These are phyloP conservation scores for Azemiops feae DNA, from an alignment of 2,113 vertebrate species.

Conservation along the genomic window DNA sequence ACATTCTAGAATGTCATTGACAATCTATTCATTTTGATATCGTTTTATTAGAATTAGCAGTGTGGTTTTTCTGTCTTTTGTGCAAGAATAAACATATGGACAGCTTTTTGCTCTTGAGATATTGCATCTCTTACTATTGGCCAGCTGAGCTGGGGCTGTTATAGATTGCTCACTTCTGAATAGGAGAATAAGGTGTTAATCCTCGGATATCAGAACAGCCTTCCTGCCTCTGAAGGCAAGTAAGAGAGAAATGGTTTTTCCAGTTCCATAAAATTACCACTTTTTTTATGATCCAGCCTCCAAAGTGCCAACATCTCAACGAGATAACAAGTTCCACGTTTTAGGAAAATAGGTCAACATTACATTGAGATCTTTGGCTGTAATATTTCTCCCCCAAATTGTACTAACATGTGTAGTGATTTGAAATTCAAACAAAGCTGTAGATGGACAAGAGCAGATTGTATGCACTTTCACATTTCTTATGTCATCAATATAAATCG, in stretches of 20 bases:
- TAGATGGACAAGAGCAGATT: not conserved
- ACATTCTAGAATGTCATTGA: not conserved
- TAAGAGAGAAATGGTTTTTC: not conserved
- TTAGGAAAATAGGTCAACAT: not conserved
- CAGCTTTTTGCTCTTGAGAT: not conserved
- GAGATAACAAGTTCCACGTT: not conserved
- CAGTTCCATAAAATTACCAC: not conserved
- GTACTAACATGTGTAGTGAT: not conserved
- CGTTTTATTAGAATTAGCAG: constrained; percentile 8
- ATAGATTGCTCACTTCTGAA: not conserved
- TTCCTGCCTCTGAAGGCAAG: not conserved
- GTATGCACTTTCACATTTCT: not conserved
- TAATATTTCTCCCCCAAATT: not conserved
- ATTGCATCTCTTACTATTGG: not conserved
- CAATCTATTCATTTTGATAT: constrained; percentile 5
- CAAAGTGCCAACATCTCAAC: not conserved
- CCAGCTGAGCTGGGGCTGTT: not conserved
- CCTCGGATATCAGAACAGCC: not conserved
- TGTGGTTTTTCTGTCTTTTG: not conserved
- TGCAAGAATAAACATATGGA: not conserved
- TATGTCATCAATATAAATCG: not conserved
- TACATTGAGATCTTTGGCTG: not conserved
- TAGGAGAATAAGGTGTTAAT: not conserved
- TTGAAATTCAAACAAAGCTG: not conserved
- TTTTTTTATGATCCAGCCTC: not conserved